A percentile compares a stretch with the other conserved stretches of the same genome.
Evolutionary conservation across 1,140 invertebrate species (phyloP).

Genomic region (Trichogramma pretiosum): DNA sequence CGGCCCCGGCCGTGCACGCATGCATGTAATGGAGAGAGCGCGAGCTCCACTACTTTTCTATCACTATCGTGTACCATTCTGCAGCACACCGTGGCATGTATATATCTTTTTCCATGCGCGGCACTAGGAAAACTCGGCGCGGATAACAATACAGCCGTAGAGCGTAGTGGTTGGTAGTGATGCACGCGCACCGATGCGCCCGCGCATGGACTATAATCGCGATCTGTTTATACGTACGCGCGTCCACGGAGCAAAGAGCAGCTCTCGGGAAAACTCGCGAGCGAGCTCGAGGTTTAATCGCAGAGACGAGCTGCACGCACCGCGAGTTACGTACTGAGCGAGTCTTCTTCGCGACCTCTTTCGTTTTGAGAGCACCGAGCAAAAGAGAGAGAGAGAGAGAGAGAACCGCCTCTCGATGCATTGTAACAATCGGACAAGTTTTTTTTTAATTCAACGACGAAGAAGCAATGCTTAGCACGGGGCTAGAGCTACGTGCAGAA

Average conservation of each 20-base stretch:
- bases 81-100: not conserved
- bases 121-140: no score
- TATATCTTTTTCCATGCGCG: slow-evolving; percentile 2
- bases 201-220: slow-evolving; percentile 1
- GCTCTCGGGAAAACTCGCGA: not conserved
- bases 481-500: no score
- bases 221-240: not conserved
- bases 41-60: not conserved
- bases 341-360: no score
- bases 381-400: not conserved
- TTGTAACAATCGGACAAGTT: no score
- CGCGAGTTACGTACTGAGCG: no score
- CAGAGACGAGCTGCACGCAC: slow-evolving; percentile 5
- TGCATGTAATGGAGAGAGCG: no score
- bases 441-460: no score
- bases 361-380: not conserved
- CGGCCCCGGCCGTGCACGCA: not conserved
- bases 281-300: slow-evolving; percentile 8
- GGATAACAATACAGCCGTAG: no score
- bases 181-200: not conserved
- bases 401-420: no score
- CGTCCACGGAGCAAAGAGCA: not conserved
- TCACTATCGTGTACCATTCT: no score
- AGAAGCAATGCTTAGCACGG: no score
- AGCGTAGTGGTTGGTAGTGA: no score